Conservation (phyloP, 2,113 vertebrate genomes). For the Malurus melanocephalus region DNA sequence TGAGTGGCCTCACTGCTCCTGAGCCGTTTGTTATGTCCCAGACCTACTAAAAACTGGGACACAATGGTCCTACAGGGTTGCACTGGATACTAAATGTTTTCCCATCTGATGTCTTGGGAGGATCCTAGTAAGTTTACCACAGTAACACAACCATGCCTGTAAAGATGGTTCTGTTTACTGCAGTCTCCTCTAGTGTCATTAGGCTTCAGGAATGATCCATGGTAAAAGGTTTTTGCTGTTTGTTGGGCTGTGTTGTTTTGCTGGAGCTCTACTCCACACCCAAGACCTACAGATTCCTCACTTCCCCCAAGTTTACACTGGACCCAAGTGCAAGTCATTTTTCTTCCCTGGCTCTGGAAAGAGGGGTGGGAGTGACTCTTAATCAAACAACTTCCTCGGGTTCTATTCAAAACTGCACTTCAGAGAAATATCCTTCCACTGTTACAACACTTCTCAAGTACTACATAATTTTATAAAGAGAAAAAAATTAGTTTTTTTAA, state of each 20-base stretch:
- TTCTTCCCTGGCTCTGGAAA: background rate
- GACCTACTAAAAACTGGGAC: background rate
- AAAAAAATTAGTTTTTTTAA: background rate
- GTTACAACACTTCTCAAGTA: background rate
- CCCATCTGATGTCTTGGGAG: background rate
- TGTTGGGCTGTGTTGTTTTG: background rate
- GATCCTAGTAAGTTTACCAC: background rate
- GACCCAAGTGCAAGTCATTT: background rate
- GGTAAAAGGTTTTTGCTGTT: background rate
- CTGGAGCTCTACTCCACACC: background rate
- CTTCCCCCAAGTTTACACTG: background rate
- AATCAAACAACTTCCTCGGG: background rate
- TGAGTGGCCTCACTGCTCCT: background rate
- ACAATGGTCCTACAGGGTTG: background rate
- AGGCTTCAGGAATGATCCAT: fast-evolving
- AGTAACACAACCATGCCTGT: background rate
- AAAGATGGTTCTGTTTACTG: background rate
- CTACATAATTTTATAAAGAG: background rate
- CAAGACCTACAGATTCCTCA: background rate
- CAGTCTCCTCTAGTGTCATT: background rate
- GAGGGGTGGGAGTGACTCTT: background rate
- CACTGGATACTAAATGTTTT: background rate
- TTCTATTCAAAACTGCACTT: background rate
- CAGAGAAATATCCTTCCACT: background rate
- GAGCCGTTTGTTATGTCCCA: background rate